Evolutionary conservation across 2,888 invertebrate species (phyloP).

Genomic region (Ferrisia virgata): DNA sequence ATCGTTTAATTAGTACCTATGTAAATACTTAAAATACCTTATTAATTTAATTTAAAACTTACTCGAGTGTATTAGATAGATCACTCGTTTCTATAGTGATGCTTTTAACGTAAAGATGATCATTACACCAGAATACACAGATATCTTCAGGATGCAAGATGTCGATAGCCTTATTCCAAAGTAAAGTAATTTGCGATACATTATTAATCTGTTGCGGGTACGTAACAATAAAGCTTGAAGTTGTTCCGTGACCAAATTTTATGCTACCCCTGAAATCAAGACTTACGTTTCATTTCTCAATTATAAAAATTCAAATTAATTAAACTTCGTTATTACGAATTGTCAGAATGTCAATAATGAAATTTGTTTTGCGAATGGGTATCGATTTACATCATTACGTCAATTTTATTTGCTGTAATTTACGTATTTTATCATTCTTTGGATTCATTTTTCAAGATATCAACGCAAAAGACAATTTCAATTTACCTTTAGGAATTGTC

Average conservation of each 20-base stretch:
- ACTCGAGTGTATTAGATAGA: not conserved
- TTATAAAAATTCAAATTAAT: no score
- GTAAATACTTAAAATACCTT: not conserved
- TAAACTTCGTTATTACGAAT: no score
- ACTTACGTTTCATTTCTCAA: no score
- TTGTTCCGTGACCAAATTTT: slow-evolving; percentile 72
- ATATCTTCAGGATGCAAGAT: slow-evolving; percentile 74
- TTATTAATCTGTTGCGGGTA: slow-evolving; percentile 67
- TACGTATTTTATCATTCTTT: no score
- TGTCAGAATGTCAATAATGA: no score
- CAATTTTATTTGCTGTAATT: no score
- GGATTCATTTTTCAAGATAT: no score
- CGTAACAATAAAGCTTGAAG: slow-evolving; percentile 70
- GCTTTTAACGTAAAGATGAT: slow-evolving; percentile 72
- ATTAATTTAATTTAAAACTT: not conserved
- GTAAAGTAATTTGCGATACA: slow-evolving; percentile 54
- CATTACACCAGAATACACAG: slow-evolving; percentile 80
- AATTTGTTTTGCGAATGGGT: no score
- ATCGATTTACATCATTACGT: no score
- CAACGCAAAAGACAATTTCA: no score
- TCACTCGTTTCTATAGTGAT: slow-evolving; percentile 60
- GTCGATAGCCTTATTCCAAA: slow-evolving; percentile 65
- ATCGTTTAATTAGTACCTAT: no score
- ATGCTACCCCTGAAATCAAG: slow-evolving; percentile 56
- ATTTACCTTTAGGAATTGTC: no score